phyloP scores from a whole-genome alignment of 1,140 invertebrate species.

The Aphidius gifuensis region DNA sequence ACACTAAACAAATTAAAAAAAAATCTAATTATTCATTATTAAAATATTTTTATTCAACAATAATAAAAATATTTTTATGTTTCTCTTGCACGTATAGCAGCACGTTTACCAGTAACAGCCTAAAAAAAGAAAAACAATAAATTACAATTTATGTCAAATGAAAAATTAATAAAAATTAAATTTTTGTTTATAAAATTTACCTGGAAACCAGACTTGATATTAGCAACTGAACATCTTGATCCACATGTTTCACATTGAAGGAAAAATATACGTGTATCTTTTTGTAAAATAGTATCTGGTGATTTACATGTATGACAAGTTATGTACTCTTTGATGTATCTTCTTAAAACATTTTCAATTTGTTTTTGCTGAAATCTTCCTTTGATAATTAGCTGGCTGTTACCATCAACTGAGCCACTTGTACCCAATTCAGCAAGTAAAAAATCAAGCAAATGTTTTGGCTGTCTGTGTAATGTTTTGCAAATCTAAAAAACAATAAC shows the following conservation, averaged over 20 bases:
- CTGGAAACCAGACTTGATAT: conserved; percentile 99
- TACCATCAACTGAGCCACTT: conserved; percentile 88
- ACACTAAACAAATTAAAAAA: too few species aligned
- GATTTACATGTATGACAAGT: conserved; percentile 99
- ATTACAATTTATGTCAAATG: conserved; percentile 15
- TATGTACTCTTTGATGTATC: conserved; percentile 99
- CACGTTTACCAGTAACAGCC: conserved; percentile 95
- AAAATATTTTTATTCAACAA: too few species aligned
- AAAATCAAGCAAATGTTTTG: conserved; percentile 98
- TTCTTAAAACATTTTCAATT: conserved; percentile 97
- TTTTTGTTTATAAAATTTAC: conserved; percentile 46
- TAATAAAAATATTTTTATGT: conserved; percentile 60
- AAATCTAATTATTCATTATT: too few species aligned
- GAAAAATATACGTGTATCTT: conserved; percentile 98
- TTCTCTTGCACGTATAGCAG: conserved; percentile 95
- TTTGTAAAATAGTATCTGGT: conserved; percentile 96
- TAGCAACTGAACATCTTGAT: conserved; percentile 96
- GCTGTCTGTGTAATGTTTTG: conserved; percentile 89
- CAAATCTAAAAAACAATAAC: conserved; percentile 57
- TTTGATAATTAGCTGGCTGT: conserved; percentile 98
- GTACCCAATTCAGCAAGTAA: conserved; percentile 98
- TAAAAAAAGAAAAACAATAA: conserved; percentile 50
- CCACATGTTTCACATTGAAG: conserved; percentile 99
- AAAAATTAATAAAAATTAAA: neutral
- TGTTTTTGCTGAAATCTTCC: conserved; percentile 99